phyloP scores from a whole-genome alignment of 2,113 vertebrate genomes.

The Melospiza georgiana region DNA sequence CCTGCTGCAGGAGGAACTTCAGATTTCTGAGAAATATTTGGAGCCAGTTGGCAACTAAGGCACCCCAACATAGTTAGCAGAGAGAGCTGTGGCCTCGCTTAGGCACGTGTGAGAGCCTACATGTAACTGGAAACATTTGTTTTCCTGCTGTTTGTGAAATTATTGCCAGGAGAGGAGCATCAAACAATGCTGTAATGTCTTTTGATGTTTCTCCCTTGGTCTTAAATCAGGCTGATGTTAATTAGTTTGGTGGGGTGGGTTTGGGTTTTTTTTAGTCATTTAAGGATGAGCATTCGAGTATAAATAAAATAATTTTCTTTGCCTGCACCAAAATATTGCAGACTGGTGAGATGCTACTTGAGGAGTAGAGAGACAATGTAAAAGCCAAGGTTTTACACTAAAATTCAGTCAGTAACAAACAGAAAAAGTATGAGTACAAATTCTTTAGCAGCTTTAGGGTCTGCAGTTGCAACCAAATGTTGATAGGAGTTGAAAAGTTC shows the following conservation, averaged over 20 bases:
- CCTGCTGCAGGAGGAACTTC: neutral
- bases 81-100: neutral
- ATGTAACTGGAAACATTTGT: slow-evolving; percentile 59
- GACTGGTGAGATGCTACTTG: neutral
- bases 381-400: neutral
- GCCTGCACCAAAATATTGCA: neutral
- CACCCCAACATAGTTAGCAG: neutral
- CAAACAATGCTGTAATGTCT: slow-evolving; percentile 46
- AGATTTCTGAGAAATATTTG: neutral
- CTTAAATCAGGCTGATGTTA: slow-evolving; percentile 59
- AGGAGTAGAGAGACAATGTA: neutral
- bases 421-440: neutral
- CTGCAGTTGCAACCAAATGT: neutral
- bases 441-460: neutral
- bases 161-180: slow-evolving; percentile 61
- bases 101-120: neutral
- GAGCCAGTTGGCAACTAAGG: neutral
- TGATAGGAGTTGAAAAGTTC: neutral
- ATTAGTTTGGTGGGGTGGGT: slow-evolving; percentile 14
- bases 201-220: slow-evolving; percentile 59
- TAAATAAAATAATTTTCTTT: slow-evolving; percentile 34
- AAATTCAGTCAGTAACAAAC: neutral
- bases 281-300: neutral
- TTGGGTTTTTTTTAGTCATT: neutral
- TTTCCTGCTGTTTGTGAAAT: slow-evolving; percentile 39